Conservation (phyloP, 2,113 vertebrate genomes). For the Leptobrachium leishanense region DNA sequence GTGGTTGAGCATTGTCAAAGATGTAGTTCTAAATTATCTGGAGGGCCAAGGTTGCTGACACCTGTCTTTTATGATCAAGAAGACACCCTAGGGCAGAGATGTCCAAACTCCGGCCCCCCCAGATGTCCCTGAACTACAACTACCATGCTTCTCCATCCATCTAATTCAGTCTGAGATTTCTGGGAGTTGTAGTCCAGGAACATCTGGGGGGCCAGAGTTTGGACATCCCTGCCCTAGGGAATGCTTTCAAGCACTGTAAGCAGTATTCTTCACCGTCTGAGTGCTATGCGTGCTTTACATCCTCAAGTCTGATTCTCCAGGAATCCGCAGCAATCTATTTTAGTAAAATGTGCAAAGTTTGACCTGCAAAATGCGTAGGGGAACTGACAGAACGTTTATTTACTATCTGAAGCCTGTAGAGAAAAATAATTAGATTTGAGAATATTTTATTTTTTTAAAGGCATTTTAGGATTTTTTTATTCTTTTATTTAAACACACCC, state of each 20-base stretch:
- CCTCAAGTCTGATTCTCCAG: not conserved
- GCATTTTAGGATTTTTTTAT: not conserved
- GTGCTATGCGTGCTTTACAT: not conserved
- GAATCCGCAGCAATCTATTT: not conserved
- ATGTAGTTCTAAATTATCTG: too few relatives aligned
- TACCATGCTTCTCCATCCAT: too few relatives aligned
- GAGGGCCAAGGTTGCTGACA: too few relatives aligned
- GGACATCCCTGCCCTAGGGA: too few relatives aligned
- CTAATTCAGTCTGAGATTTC: too few relatives aligned
- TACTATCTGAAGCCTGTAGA: not conserved
- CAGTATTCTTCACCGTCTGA: not conserved
- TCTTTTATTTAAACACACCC: not conserved
- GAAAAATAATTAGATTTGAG: conserved; percentile 18
- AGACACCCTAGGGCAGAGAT: not conserved
- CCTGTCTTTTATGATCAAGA: too few relatives aligned
- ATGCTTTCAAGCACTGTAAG: not conserved
- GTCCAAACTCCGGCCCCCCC: too few relatives aligned
- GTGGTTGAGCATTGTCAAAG: too few relatives aligned
- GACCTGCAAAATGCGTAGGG: not conserved
- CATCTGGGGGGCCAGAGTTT: too few relatives aligned
- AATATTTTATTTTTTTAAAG: conserved; percentile 28
- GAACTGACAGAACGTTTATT: not conserved
- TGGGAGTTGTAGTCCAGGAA: too few relatives aligned
- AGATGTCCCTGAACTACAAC: too few relatives aligned
- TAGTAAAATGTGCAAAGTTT: not conserved